A percentile compares a stretch with the other conserved stretches of the same genome.
Evolutionary conservation across 1,140 invertebrate genomes (phyloP).

Genomic region (Solenopsis invicta): DNA sequence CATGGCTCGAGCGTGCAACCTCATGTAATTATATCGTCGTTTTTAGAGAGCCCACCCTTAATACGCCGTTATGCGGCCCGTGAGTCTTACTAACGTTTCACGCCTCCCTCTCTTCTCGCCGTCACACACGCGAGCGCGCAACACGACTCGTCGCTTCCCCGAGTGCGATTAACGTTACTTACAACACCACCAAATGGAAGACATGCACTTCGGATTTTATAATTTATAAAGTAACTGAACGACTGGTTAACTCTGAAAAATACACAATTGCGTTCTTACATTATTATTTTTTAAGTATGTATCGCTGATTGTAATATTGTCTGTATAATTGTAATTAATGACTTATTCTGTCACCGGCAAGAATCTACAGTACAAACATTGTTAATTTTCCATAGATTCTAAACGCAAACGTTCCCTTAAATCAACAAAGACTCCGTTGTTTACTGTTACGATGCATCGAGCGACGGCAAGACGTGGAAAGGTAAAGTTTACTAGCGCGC

Average conservation of each 20-base stretch:
- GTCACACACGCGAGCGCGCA: not conserved
- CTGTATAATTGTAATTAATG: not conserved
- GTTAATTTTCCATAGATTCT: not conserved
- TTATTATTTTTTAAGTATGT: not conserved
- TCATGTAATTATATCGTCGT: slow-evolving; percentile 78
- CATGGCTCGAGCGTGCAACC: slow-evolving; percentile 68
- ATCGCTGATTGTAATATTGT: not conserved
- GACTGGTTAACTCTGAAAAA: not conserved
- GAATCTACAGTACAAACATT: not conserved
- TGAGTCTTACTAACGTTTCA: slow-evolving; percentile 64
- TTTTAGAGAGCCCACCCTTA: slow-evolving; percentile 72
- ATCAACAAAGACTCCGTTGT: not conserved
- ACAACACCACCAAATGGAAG: not conserved
- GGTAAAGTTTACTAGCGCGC: not conserved
- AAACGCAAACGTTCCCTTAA: not conserved
- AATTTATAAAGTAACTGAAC: not conserved
- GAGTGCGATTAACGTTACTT: not conserved
- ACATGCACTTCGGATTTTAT: not conserved
- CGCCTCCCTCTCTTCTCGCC: not conserved
- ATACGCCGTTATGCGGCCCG: slow-evolving; percentile 60
- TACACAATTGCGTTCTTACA: not conserved
- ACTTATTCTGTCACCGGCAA: not conserved
- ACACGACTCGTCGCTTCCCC: not conserved
- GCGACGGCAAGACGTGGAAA: not conserved
- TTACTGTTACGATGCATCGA: not conserved